Conservation (phyloP, 2,888 invertebrate genomes). For the Coelinius sp. region DNA sequence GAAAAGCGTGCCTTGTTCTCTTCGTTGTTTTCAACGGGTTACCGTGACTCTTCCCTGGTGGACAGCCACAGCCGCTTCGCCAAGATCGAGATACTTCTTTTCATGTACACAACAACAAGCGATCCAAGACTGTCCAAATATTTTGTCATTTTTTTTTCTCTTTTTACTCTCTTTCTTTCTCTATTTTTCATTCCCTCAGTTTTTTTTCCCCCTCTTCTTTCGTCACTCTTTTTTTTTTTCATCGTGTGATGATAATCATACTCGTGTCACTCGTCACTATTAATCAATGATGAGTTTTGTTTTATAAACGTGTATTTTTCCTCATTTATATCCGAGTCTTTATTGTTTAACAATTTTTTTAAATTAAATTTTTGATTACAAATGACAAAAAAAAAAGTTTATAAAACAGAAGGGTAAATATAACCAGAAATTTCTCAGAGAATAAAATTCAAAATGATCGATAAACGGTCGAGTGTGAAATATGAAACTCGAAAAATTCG, state of each 20-base stretch:
- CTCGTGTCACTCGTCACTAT: too few species aligned
- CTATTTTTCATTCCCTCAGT: slow-evolving; percentile 11
- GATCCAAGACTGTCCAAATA: slow-evolving; percentile 4
- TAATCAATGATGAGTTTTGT: too few species aligned
- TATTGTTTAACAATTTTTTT: too few species aligned
- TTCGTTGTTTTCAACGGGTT: slow-evolving; percentile 40
- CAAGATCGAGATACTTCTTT: slow-evolving; percentile 52
- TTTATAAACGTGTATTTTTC: too few species aligned
- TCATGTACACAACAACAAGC: slow-evolving; percentile 2
- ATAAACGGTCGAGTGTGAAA: too few species aligned
- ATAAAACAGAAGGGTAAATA: too few species aligned
- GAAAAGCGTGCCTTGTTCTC: slow-evolving; percentile 31
- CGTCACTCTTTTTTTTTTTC: background rate
- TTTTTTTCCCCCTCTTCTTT: background rate
- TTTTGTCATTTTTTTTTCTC: slow-evolving; percentile 35
- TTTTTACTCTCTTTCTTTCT: background rate
- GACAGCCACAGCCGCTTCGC: slow-evolving; percentile 58
- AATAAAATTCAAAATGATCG: background rate
- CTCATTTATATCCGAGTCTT: too few species aligned
- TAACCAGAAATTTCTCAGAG: too few species aligned
- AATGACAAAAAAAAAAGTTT: too few species aligned
- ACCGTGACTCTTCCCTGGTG: slow-evolving; percentile 37
- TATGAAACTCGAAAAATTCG: slow-evolving; percentile 45
- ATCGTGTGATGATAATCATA: background rate
- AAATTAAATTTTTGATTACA: too few species aligned